These are phyloP conservation scores for Coelopa frigida DNA, from an alignment of 1,140 invertebrate species.

Conservation along the genomic window DNA sequence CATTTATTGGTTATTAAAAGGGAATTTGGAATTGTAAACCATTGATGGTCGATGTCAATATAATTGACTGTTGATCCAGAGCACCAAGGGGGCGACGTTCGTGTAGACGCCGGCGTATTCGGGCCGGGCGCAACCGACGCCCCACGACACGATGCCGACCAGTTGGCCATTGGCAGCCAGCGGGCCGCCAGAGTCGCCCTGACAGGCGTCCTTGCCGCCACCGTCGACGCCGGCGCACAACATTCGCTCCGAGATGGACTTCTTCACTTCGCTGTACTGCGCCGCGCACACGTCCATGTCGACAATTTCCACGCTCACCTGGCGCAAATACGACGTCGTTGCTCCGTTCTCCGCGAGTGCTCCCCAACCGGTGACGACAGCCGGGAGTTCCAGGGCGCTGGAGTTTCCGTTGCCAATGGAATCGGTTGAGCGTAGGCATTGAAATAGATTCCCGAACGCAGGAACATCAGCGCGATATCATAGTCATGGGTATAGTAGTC, in stretches of 20 bases:
- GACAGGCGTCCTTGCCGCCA: conserved; percentile 12
- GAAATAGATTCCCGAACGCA: background rate
- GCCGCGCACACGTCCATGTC: conserved; percentile 60
- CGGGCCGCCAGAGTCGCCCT: conserved; percentile 16
- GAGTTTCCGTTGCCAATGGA: background rate
- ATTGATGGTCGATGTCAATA: too few relatives aligned
- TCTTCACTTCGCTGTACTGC: background rate
- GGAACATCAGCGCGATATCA: background rate
- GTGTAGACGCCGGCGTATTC: conserved; percentile 45
- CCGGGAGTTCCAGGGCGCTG: conserved; percentile 8
- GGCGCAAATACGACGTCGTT: conserved; percentile 43
- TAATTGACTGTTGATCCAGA: conserved; percentile 10
- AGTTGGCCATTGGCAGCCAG: conserved; percentile 5
- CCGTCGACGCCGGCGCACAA: conserved; percentile 7
- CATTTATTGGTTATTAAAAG: too few relatives aligned
- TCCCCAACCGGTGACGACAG: conserved; percentile 12
- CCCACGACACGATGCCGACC: conserved; percentile 49
- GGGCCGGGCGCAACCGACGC: conserved; percentile 21
- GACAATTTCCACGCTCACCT: background rate
- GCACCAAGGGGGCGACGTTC: conserved; percentile 18
- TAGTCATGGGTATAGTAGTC: background rate
- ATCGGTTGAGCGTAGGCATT: background rate
- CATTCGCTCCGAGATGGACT: conserved; percentile 33
- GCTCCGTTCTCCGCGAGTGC: conserved; percentile 25
- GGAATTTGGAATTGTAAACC: too few relatives aligned